These are phyloP conservation scores for Butorides virescens DNA, from an alignment of 2,113 vertebrate genomes.

Conservation along the genomic window DNA sequence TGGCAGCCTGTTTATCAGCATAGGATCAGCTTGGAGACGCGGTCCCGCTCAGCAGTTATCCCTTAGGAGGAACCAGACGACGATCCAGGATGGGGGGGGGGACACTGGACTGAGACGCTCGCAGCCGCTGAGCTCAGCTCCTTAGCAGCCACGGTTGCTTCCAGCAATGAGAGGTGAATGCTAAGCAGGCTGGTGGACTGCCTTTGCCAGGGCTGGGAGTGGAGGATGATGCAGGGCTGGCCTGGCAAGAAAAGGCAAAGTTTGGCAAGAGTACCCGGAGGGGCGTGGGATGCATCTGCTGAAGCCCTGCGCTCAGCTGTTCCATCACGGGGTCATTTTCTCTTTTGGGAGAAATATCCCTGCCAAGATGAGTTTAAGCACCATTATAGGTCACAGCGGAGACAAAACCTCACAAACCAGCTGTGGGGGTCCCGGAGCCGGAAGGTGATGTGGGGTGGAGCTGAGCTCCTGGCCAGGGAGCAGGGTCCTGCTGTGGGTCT, in stretches of 20 bases:
- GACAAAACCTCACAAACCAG: background rate
- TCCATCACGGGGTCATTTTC: background rate
- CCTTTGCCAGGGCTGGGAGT: background rate
- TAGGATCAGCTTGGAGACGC: background rate
- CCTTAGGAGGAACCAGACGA: conserved; percentile 2
- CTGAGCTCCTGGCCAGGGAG: background rate
- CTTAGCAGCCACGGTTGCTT: background rate
- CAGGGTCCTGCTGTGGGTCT: background rate
- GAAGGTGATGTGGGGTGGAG: background rate
- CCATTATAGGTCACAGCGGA: accelerated
- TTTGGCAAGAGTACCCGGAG: background rate
- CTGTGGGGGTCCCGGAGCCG: accelerated
- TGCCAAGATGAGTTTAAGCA: background rate
- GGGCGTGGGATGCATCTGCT: background rate
- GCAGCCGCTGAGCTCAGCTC: accelerated
- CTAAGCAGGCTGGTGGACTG: conserved; percentile 19
- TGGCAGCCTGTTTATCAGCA: conserved; percentile 27
- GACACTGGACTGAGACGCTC: background rate
- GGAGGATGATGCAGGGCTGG: background rate
- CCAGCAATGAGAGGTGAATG: background rate
- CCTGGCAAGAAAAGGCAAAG: background rate
- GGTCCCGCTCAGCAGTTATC: background rate
- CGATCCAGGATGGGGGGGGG: background rate
- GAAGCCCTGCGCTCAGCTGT: accelerated
- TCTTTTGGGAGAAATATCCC: background rate